Base-by-base conservation (phyloP, 35 echinoderm and acorn worm genomes). In the Eucidaris tribuloides region DNA sequence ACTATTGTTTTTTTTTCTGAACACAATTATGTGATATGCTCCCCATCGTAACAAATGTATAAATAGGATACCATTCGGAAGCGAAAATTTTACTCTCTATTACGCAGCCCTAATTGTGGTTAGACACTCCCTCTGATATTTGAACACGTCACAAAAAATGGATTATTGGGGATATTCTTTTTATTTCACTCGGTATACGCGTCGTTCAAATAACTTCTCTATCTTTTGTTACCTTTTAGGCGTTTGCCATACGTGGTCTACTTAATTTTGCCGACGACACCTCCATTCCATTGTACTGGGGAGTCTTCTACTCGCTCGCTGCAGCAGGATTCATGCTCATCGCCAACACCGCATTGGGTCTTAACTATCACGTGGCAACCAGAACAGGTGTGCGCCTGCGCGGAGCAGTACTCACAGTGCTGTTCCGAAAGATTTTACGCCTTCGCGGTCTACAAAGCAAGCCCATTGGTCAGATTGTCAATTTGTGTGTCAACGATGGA, bases 381-480 rank as follows among this genome's bases (percentile, higher is more conserved):
- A 28, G 20, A 5, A 59, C 52, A 3, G 80, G 80, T 64, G 55
- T 43, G 37, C 48, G 80, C 15, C 3, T 62, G 20, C 48, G 80
- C 19, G 58, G 36, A 15, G 80, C 52, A 5, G 56, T 82, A 23
- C 36, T 82, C 5, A 23, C 54, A 34, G 23, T 60, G 28, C 13
- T 82, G 36, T 58, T 60, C 29, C 23, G 31, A 11, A 82, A 63
- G 56, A 31, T 82, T 17, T 35, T 82, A 45, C 80, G 80, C 9
- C 34, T 62, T 3, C 46, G 80, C 27, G 58, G 80, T 36, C n/a
- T 82, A 15, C 80, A 63, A 22, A 61, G 41, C 25, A 64, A 64
- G n/a, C 40, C 80, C 20, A 44, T 82, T n/a, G 80, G 80, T 1
- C 52, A 82, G 58, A 44, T 82, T 44, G 68, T 74, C 28, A 74